Percentiles rank a stretch among this genome's conserved stretches.
Evolutionary conservation across 2,888 invertebrate genomes (phyloP).

Genomic region (Nowickia ferox): DNA sequence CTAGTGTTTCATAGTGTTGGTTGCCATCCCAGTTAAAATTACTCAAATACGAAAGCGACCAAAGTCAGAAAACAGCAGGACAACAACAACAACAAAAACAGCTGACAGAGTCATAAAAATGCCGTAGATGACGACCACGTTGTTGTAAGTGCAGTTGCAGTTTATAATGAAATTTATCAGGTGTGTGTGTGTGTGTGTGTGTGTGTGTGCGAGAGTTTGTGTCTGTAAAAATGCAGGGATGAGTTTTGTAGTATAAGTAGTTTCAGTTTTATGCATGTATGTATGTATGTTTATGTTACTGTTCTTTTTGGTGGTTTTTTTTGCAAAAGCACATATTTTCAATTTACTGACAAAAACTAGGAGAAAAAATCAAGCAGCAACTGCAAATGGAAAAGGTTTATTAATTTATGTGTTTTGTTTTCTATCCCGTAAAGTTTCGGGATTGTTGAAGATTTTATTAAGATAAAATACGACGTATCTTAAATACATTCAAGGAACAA

Average conservation of each 20-base stretch:
- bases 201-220: not conserved
- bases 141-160: not conserved
- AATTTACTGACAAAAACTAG: not conserved
- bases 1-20: not conserved
- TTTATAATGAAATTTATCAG: not conserved
- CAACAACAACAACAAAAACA: not conserved
- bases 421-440: not conserved
- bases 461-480: constrained; percentile 7
- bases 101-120: constrained; percentile 8
- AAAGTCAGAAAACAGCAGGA: not conserved
- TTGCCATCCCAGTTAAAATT: constrained; percentile 3
- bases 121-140: not conserved
- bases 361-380: not conserved
- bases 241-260: not conserved
- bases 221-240: not conserved
- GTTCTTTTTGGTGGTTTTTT: not conserved
- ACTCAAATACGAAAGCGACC: not conserved
- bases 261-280: not conserved
- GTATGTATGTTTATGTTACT: not conserved
- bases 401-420: constrained; percentile 1
- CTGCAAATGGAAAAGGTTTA: constrained; percentile 37
- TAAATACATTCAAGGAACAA: too few relatives aligned
- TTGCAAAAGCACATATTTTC: constrained; percentile 34
- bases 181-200: not conserved
- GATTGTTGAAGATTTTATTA: constrained; percentile 8